These are phyloP conservation scores for Menidia menidia DNA, from an alignment of 2,797 vertebrate species.

Conservation along the genomic window DNA sequence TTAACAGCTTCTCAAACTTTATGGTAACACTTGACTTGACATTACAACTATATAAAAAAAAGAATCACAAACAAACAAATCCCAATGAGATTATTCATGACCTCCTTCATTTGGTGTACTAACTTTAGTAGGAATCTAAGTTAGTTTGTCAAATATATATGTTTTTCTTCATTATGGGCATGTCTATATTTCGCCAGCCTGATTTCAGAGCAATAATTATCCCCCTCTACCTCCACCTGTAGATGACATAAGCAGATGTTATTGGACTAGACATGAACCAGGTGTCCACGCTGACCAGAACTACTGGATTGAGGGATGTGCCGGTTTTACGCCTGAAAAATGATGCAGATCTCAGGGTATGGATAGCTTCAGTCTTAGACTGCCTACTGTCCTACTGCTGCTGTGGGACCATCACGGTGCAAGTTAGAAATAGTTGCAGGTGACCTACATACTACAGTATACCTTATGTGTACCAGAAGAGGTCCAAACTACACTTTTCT, in stretches of 20 bases:
- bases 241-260: slow-evolving; percentile 78
- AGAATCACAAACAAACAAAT: too few species aligned
- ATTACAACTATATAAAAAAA: too few species aligned
- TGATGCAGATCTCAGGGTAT: slow-evolving; percentile 86
- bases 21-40: too few species aligned
- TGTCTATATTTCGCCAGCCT: background rate
- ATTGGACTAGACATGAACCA: slow-evolving; percentile 73
- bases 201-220: slow-evolving; percentile 26
- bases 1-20: too few species aligned
- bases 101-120: too few species aligned
- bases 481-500: slow-evolving; percentile 66
- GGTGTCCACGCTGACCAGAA: slow-evolving; percentile 69
- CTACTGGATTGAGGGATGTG: slow-evolving; percentile 76
- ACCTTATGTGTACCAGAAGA: slow-evolving; percentile 57
- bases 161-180: slow-evolving; percentile 3
- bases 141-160: background rate
- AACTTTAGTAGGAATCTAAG: too few species aligned
- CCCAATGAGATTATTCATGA: too few species aligned
- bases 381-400: slow-evolving; percentile 12
- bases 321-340: slow-evolving; percentile 84
- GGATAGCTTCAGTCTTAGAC: slow-evolving; percentile 9
- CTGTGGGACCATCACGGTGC: slow-evolving; percentile 14
- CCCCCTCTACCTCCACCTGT: slow-evolving; percentile 31
- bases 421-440: slow-evolving; percentile 27
- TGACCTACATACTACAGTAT: slow-evolving; percentile 56